A percentile compares a stretch with the other conserved stretches of the same genome.
Conservation (phyloP, 2,113 vertebrate genomes). For the Vombatus ursinus region DNA sequence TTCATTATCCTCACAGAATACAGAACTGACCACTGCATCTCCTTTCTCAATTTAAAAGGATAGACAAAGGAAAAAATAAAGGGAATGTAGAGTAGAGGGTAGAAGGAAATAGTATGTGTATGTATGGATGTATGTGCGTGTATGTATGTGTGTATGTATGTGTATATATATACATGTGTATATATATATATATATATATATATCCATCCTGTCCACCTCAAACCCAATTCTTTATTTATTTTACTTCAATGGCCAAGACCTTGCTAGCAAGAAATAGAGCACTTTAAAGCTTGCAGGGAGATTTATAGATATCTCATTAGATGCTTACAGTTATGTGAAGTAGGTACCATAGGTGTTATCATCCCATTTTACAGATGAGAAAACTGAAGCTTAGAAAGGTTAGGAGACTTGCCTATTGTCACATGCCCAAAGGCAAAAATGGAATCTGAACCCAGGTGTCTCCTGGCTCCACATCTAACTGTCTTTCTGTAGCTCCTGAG, state of each 20-base stretch:
- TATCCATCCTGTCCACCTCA: background rate
- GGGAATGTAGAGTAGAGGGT: background rate
- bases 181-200: too few relatives aligned
- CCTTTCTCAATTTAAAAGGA: constrained; percentile 39
- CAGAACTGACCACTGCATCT: constrained; percentile 35
- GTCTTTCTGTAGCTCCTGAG: background rate
- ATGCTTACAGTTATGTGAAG: background rate
- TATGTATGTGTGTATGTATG: too few relatives aligned
- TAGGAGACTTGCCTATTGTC: background rate
- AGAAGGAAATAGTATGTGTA: background rate
- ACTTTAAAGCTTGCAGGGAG: background rate
- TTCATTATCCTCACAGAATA: constrained; percentile 19
- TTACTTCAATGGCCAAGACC: background rate
- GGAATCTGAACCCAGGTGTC: background rate
- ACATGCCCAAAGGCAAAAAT: background rate
- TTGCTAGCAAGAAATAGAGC: background rate
- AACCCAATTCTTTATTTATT: background rate
- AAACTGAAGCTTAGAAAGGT: background rate
- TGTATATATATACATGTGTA: too few relatives aligned
- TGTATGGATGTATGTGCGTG: too few relatives aligned
- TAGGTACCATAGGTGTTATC: background rate
- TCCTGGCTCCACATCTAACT: background rate
- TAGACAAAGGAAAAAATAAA: background rate
- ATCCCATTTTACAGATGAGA: background rate
- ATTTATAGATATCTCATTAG: background rate